Evolutionary conservation across 2,797 vertebrate genomes (phyloP), one percentile per base, ranked within the genome.

Genomic region (Gouania willdenowi): DNA sequence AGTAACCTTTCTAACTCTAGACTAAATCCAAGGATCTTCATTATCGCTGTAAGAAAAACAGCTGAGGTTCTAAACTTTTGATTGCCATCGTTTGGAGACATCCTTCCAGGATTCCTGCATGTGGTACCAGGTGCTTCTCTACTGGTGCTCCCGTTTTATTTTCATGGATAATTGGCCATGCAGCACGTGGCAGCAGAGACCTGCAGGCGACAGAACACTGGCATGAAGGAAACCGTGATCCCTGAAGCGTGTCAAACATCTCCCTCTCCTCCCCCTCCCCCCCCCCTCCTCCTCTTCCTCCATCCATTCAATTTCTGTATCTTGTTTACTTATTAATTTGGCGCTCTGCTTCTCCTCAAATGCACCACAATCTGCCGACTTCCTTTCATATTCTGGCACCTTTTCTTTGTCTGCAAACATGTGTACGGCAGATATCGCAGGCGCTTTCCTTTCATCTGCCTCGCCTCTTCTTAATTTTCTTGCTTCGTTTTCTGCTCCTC

Each of bases 101-200:
- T n/a, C n/a, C n/a, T n/a, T n/a, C n/a, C n/a, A n/a, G n/a, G n/a
- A n/a, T 38, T 41, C 37, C 24, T 19, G 18, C 21, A 3, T 16
- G 22, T n/a, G 4, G 42, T 38, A 38, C 21, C 25, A 25, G 22
- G 18, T 26, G 30, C 22, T 44, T 57, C 8, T 57, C 53, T 56
- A 38, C 53, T n/a, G 24, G 43, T 46, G 43, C 38, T 22, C 36
- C 26, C 25, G 29, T 54, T 41, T 65, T 40, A 41, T 66, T 74
- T 75, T 50, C 57, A 60, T 27, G 68, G 63, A 26, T 80, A 76
- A 78, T 77, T 66, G 58, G 27, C 40, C 39, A 47, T 67, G 53
- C 67, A 36, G 59, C 43, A 40, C 70, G 57, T 58, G 49, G 57
- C 76, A 46, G 48, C 54, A 54, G 37, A 51, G 65, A 71, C 70